Evolutionary conservation across 2,888 invertebrate genomes (phyloP).

Genomic region (Clusia tigrina): DNA sequence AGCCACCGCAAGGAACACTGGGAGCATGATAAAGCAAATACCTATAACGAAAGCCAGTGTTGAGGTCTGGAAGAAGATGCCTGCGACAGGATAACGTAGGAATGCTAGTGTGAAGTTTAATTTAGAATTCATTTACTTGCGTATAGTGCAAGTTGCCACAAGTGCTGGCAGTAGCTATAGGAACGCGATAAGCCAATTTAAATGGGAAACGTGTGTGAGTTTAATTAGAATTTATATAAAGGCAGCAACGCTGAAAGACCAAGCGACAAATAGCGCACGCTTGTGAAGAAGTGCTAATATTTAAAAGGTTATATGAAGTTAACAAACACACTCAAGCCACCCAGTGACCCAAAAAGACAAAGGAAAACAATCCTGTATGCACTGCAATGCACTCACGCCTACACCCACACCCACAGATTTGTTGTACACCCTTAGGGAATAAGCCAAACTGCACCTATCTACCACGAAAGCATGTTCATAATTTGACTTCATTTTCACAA

Average conservation of each 20-base stretch:
- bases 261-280: not conserved
- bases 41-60: not conserved
- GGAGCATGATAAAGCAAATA: too few species aligned
- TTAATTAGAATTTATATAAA: slow-evolving; percentile 1
- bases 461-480: not conserved
- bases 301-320: not conserved
- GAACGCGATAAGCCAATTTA: not conserved
- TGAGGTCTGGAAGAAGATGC: not conserved
- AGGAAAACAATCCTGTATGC: not conserved
- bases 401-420: not conserved
- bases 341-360: not conserved
- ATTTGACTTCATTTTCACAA: too few species aligned
- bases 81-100: not conserved
- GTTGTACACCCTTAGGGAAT: not conserved
- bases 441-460: not conserved
- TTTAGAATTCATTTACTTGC: not conserved
- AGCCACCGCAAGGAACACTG: too few species aligned
- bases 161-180: not conserved
- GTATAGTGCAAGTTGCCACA: not conserved
- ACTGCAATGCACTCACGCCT: not conserved
- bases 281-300: not conserved
- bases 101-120: not conserved
- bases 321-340: not conserved
- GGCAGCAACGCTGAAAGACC: not conserved
- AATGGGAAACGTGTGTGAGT: not conserved